A percentile compares a stretch with the other conserved stretches of the same genome.
These are phyloP conservation scores for Sorex maritimensis DNA, from an alignment of 2,797 vertebrate species.

Conservation along the genomic window DNA sequence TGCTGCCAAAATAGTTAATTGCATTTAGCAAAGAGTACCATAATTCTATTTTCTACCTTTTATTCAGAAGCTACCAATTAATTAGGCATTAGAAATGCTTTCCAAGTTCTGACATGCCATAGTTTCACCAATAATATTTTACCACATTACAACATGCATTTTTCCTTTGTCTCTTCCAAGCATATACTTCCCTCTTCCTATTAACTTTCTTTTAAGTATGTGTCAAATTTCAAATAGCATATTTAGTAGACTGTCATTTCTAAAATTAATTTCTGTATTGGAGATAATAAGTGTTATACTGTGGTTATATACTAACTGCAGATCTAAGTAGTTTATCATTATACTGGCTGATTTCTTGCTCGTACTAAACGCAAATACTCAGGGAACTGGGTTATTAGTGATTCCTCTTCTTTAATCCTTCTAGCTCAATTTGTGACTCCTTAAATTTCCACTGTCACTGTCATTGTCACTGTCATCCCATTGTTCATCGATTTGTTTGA, in stretches of 20 bases:
- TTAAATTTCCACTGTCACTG: neutral
- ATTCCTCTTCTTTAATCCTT: neutral
- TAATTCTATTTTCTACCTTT: neutral
- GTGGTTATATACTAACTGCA: neutral
- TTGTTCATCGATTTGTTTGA: no score
- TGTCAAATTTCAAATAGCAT: neutral
- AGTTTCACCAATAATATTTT: neutral
- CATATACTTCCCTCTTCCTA: neutral
- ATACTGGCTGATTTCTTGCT: neutral
- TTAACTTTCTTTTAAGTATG: neutral
- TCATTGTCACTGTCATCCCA: no score
- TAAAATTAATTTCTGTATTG: conserved; percentile 42
- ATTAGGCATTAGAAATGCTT: neutral
- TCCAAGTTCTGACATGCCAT: neutral
- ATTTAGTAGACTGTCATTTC: neutral
- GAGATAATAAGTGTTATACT: conserved; percentile 6
- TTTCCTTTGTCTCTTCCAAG: neutral
- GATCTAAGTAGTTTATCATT: neutral
- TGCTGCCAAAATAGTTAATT: neutral
- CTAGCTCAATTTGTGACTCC: neutral
- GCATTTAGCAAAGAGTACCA: neutral
- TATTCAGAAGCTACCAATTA: neutral
- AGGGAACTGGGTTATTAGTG: neutral
- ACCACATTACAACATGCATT: neutral
- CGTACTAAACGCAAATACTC: neutral